phyloP scores from a whole-genome alignment of 2,888 invertebrate genomes.

The Drosophila koepferae region DNA sequence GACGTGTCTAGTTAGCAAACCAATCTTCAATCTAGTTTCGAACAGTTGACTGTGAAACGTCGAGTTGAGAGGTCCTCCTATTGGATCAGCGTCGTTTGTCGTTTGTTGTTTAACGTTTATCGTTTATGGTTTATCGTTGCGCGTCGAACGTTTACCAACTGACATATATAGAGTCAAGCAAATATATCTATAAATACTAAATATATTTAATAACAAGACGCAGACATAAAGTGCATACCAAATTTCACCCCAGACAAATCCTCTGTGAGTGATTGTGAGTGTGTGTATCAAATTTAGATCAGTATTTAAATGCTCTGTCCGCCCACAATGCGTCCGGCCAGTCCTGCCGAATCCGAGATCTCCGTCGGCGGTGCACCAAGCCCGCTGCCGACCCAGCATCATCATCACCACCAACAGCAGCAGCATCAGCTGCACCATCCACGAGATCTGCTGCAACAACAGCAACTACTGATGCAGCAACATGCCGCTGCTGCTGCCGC shows the following conservation, averaged over 20 bases:
- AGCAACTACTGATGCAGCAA: constrained; percentile 81
- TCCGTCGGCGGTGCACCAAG: constrained; percentile 85
- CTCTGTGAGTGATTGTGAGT: constrained; percentile 17
- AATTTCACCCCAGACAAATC: constrained; percentile 8
- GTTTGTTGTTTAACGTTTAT: constrained; percentile 27
- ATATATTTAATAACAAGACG: constrained; percentile 42
- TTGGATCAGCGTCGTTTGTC: constrained; percentile 74
- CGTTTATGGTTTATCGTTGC: constrained; percentile 37
- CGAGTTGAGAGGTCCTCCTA: constrained; percentile 83
- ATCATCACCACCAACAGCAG: constrained; percentile 59
- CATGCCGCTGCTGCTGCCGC: constrained; percentile 78
- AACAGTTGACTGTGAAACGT: constrained; percentile 85
- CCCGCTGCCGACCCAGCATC: constrained; percentile 74
- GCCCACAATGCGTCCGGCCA: constrained; percentile 85
- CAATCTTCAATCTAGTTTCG: constrained; percentile 85
- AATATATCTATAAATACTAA: background rate
- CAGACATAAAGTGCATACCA: constrained; percentile 37
- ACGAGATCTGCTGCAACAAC: constrained; percentile 82
- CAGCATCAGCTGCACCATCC: constrained; percentile 67
- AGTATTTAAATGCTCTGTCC: constrained; percentile 84
- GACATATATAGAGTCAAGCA: constrained; percentile 1
- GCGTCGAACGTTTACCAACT: constrained; percentile 30
- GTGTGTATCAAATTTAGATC: constrained; percentile 17
- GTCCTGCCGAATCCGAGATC: constrained; percentile 85
- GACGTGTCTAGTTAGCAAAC: constrained; percentile 85